A percentile compares a stretch with the other conserved stretches of the same genome.
phyloP scores from a whole-genome alignment of 2,113 vertebrate genomes.

The Mustela lutreola region DNA sequence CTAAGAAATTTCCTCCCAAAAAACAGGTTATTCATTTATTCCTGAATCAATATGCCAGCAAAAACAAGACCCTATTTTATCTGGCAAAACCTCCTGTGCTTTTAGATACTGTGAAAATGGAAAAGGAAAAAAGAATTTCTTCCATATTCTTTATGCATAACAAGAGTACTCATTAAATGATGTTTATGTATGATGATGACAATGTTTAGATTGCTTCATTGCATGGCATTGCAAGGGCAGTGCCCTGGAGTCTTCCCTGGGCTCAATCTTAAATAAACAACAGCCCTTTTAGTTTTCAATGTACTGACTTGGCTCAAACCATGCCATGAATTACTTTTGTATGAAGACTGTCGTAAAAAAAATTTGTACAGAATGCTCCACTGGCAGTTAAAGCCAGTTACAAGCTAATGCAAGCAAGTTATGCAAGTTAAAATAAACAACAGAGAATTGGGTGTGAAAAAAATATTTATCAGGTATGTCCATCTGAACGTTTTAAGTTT shows the following conservation, averaged over 20 bases:
- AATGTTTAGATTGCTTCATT: constrained; percentile 39
- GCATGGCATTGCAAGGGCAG: constrained; percentile 51
- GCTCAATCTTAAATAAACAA: constrained; percentile 66
- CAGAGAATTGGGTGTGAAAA: constrained; percentile 72
- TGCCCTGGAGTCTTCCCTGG: constrained; percentile 24
- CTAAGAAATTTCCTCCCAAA: not conserved
- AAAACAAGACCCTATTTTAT: constrained; percentile 54
- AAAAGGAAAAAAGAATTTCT: constrained; percentile 49
- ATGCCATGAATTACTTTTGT: constrained; percentile 67
- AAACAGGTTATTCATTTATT: constrained; percentile 47
- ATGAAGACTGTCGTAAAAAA: constrained; percentile 46
- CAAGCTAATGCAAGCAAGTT: constrained; percentile 76
- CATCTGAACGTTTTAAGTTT: constrained; percentile 50
- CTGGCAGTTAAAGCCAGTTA: constrained; percentile 46
- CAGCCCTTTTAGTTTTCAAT: constrained; percentile 55
- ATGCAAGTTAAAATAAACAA: constrained; percentile 77
- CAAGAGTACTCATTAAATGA: not conserved
- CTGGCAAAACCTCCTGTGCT: not conserved
- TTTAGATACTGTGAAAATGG: constrained; percentile 8
- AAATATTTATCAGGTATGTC: constrained; percentile 70
- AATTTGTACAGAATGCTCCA: constrained; percentile 44
- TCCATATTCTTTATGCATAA: constrained; percentile 7
- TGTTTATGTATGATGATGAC: constrained; percentile 1
- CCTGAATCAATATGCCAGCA: constrained; percentile 49
- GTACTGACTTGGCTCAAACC: constrained; percentile 46